Evolutionary conservation across 1,140 invertebrate species (phyloP), one percentile per base, ranked within the genome.

Genomic region (Branchinecta lynchi): DNA sequence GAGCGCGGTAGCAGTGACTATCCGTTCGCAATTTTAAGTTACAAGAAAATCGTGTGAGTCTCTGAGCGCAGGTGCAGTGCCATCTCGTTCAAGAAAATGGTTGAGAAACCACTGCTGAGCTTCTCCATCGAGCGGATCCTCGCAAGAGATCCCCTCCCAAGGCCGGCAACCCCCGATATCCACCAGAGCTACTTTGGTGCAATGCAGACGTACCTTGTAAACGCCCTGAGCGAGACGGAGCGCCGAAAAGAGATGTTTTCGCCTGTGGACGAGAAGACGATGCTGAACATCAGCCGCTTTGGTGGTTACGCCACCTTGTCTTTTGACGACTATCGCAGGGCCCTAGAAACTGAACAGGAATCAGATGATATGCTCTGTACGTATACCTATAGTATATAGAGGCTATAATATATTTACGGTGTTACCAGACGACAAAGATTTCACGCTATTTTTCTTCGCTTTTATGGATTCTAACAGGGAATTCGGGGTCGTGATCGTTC

Each of bases 1-100:
- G 51, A 60, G 17, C 51, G 51, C 51, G 51, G 51, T 60, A 20
- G 51, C 51, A 60, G 51, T 60, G 51, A 60, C 51, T 60, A 60
- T 60, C 51, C 51, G 51, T 60, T 60, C 51, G 51, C 12, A 60
- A 20, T 60, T 60, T 60, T 12, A 60, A 60, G 17, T 60, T 60
- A 15, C 51, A 60, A 20, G 12, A 15, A 60, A 60, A 60, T 60
- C 51, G 17, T 60, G 51, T 60, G 51, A 60, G 17, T 60, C 3
- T 15, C 17, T 60, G 51, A 60, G 17, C 51, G 51, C 51, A 60
- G 51, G 51, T 20, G 51, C 51, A 60, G 51, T 15, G 12, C 17
- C 51, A 20, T 12, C 51, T 20, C 12, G 51, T 60, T 60, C 51
- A 2, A 60, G 17, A 60, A 60, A 60, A 60, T 60, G 51, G 51